Base-by-base conservation (phyloP, 1,140 invertebrate species). In the Idris sp. region DNA sequence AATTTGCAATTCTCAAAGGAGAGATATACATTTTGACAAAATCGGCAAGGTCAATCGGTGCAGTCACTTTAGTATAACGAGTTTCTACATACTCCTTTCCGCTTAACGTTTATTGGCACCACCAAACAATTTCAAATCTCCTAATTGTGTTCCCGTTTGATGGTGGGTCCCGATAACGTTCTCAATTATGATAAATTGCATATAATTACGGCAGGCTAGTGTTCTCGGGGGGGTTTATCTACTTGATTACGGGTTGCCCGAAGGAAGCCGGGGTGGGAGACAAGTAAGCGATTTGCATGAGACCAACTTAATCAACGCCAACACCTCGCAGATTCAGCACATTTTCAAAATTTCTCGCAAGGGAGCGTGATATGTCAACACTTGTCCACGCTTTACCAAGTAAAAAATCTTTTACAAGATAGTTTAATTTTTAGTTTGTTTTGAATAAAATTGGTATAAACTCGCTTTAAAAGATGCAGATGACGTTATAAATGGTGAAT, bases 251-350 rank as follows among this genome's bases (percentile, higher is more conserved):
- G 68, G 74, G 74, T 67, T 59, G 54, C 40, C 41, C 41, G 46
- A 59, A 62, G 58, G 38, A 51, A 67, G 40, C 31, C 33, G 64
- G 11, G 18, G 48, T 7, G 49, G 53, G 62, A 35, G 65, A n/a
- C n/a, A 38, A 35, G 46, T 53, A 35, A 72, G 56, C 78, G 77
- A 81, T 83, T 83, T 81, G 77, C 81, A 83, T 83, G 78, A 77
- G 78, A 78, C 77, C 76, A 82, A 83, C 79, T 83, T 80, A 81
- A 83, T 83, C 80, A 81, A 73, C 53, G 78, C 78, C 76, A 76
- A 82, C 81, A 82, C 81, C 80, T 78, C 58, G 43, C 61, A 69
- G 64, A 56, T 44, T 30, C 18, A 33, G 8, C 33, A 14, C 35
- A 62, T 44, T 71, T 62, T 56, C 30, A 38, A 49, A 31, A 4